Evolutionary conservation across 2,113 vertebrate species (phyloP).

Genomic region (Vidua macroura): DNA sequence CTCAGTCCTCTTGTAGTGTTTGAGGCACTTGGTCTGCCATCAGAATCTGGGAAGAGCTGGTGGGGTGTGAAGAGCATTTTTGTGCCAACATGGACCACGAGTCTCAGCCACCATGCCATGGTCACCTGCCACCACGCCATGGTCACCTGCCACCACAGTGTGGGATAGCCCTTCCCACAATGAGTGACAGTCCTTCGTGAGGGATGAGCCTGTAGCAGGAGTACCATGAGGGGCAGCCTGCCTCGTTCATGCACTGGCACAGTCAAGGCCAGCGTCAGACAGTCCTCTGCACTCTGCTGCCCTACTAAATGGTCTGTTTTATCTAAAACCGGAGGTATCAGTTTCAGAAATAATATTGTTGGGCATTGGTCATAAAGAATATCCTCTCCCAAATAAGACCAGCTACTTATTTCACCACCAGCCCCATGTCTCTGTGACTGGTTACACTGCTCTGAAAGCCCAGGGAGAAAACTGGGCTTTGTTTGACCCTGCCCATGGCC

Average conservation of each 20-base stretch:
- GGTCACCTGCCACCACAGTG: background rate
- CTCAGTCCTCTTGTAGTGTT: background rate
- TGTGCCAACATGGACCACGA: accelerated
- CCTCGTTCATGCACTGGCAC: accelerated
- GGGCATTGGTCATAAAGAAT: background rate
- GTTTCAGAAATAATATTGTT: background rate
- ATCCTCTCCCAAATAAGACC: background rate
- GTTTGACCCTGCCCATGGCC: background rate
- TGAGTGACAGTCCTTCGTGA: accelerated
- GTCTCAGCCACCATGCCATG: background rate
- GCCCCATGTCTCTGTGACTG: background rate
- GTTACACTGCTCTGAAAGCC: background rate
- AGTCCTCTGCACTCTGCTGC: accelerated
- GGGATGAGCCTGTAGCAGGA: background rate
- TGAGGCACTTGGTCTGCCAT: background rate
- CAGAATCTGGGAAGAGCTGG: background rate
- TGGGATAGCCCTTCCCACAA: background rate
- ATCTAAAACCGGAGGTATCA: background rate
- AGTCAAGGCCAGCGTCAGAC: background rate
- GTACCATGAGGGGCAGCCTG: background rate
- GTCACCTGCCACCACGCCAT: background rate
- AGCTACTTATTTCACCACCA: background rate
- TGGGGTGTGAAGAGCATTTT: background rate
- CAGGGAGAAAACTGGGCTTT: background rate
- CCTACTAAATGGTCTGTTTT: background rate